Conservation (phyloP, 2,888 invertebrate species). For the Phytoseiulus persimilis region DNA sequence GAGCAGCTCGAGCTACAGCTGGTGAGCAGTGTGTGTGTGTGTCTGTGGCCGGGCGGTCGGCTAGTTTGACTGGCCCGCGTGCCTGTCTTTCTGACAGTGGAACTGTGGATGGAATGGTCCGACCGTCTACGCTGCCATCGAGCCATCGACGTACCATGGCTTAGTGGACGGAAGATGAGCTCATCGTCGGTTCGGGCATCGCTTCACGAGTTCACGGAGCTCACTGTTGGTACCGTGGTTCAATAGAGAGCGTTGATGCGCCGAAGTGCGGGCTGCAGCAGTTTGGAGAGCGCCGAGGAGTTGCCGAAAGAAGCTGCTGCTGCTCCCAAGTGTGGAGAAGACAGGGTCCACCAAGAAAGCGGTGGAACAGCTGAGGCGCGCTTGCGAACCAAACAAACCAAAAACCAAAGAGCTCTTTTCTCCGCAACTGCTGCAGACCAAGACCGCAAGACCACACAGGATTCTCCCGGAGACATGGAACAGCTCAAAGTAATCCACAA, state of each 20-base stretch:
- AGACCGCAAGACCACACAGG: neutral
- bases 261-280: constrained; percentile 37
- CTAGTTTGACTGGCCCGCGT: neutral
- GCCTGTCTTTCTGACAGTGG: neutral
- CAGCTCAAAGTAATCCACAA: constrained; percentile 50
- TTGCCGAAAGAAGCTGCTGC: neutral
- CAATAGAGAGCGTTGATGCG: constrained; percentile 10
- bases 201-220: neutral
- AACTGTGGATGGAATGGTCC: neutral
- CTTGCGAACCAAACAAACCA: neutral
- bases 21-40: neutral
- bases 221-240: constrained; percentile 21
- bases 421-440: neutral
- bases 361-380: neutral
- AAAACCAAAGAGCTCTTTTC: neutral
- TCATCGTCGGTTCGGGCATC: neutral
- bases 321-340: neutral
- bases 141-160: neutral
- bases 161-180: neutral
- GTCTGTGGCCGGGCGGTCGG: neutral
- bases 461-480: constrained; percentile 6
- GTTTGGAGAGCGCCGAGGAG: constrained; percentile 37
- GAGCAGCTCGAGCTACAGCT: neutral
- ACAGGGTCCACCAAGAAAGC: neutral
- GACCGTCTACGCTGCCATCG: neutral